These are phyloP conservation scores for Arrhamphus sclerolepis DNA, from an alignment of 2,797 vertebrate genomes.

Conservation along the genomic window DNA sequence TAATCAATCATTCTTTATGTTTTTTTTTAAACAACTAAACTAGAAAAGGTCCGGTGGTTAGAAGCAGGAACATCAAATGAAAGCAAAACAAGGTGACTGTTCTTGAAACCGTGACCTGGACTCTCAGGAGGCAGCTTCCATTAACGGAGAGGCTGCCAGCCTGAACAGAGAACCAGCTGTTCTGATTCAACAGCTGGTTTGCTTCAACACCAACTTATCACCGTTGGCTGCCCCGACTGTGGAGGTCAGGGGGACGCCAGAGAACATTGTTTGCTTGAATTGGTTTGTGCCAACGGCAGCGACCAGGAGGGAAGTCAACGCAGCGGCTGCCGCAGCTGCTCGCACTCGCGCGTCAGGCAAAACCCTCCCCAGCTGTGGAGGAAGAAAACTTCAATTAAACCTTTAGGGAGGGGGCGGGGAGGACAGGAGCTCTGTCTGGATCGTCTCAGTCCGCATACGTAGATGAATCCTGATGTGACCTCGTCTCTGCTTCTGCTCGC, in stretches of 20 bases:
- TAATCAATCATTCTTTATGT: too few species aligned
- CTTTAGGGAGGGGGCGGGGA: neutral
- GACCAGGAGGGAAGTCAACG: slow-evolving; percentile 27
- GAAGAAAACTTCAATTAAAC: slow-evolving; percentile 31
- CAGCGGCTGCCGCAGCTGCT: slow-evolving; percentile 9
- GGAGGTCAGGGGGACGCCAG: slow-evolving; percentile 9
- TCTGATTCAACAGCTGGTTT: slow-evolving; percentile 11
- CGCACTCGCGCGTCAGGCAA: slow-evolving; percentile 33
- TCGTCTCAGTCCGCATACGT: neutral
- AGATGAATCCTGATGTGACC: slow-evolving; percentile 10
- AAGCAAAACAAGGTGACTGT: neutral
- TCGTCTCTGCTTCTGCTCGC: neutral
- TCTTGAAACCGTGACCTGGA: slow-evolving; percentile 10
- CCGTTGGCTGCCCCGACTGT: neutral
- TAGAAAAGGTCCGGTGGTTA: too few species aligned
- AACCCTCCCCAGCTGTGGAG: slow-evolving; percentile 17
- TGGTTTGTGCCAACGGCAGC: slow-evolving; percentile 11
- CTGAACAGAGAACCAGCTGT: slow-evolving; percentile 9
- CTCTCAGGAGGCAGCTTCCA: neutral
- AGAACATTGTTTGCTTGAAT: slow-evolving; percentile 7
- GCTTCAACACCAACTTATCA: neutral
- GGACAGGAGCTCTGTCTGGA: neutral
- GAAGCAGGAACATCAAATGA: neutral
- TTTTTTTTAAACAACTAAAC: too few species aligned
- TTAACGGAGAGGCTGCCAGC: slow-evolving; percentile 1